A percentile compares a stretch with the other conserved stretches of the same genome.
Evolutionary conservation across 53 echinoderm and acorn worm genomes (phyloP).

Genomic region (Echinarachnius parma): DNA sequence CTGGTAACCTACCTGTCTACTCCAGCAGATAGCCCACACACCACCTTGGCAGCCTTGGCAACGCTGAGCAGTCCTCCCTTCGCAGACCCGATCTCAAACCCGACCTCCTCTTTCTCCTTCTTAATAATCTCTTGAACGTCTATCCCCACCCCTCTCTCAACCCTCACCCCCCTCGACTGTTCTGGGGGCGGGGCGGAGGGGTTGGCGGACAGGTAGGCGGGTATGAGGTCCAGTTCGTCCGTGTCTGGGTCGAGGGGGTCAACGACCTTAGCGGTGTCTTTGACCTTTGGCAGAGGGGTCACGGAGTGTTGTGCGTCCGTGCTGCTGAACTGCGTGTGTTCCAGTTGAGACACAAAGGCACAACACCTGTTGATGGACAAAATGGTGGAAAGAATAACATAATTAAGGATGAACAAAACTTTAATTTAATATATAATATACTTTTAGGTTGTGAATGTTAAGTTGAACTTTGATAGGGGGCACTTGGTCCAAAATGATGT

Average conservation of each 20-base stretch:
- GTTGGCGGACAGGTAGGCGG: conserved; percentile 51
- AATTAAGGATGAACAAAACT: no score
- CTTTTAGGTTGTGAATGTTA: no score
- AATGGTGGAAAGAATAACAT: no score
- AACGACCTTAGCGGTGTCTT: conserved; percentile 44
- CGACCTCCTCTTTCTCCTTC: conserved; percentile 79
- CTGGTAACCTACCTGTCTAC: conserved; percentile 77
- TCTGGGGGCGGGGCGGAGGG: conserved; percentile 42
- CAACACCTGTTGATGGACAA: conserved; percentile 75
- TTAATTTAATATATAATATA: no score
- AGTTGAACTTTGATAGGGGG: no score
- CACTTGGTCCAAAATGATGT: no score
- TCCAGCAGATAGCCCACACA: conserved; percentile 85
- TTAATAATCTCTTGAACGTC: conserved; percentile 86
- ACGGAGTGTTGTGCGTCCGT: conserved; percentile 46
- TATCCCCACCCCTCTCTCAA: conserved; percentile 22
- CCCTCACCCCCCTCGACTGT: conserved; percentile 9
- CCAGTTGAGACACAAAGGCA: conserved; percentile 98
- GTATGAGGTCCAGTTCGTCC: conserved; percentile 67
- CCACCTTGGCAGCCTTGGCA: conserved; percentile 86
- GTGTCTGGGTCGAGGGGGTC: conserved; percentile 44
- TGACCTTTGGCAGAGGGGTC: conserved; percentile 68
- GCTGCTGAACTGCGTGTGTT: conserved; percentile 98
- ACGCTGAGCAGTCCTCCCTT: conserved; percentile 82
- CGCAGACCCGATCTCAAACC: conserved; percentile 95